phyloP scores from a whole-genome alignment of 1,140 invertebrate genomes.

The Rhynchophorus ferrugineus region DNA sequence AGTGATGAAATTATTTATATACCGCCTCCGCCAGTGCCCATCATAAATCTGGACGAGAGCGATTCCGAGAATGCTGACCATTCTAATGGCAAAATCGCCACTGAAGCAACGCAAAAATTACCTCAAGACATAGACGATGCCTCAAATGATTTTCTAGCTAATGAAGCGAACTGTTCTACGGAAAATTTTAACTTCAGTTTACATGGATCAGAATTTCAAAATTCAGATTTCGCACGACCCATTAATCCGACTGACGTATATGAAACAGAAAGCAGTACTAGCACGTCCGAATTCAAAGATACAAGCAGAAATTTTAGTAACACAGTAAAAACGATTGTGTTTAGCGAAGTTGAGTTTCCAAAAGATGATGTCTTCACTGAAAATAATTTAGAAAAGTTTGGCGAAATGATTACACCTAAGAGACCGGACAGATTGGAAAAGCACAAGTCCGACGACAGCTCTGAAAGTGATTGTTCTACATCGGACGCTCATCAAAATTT shows the following conservation, averaged over 20 bases:
- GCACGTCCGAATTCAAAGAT: slow-evolving; percentile 27
- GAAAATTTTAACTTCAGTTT: slow-evolving; percentile 31
- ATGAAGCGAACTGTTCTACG: slow-evolving; percentile 11
- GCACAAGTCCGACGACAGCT: slow-evolving; percentile 20
- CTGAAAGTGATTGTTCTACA: slow-evolving; percentile 31
- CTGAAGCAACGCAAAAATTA: slow-evolving; percentile 9
- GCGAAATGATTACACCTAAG: slow-evolving; percentile 28
- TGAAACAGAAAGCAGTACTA: slow-evolving; percentile 34
- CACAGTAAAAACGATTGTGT: slow-evolving; percentile 27
- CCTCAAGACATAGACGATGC: slow-evolving; percentile 16
- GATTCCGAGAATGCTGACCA: slow-evolving; percentile 1
- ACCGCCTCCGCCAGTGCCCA: slow-evolving; percentile 24
- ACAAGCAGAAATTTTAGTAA: slow-evolving; percentile 15
- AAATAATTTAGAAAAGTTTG: slow-evolving; percentile 29
- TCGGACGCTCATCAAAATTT: slow-evolving; percentile 17
- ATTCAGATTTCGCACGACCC: slow-evolving; percentile 22
- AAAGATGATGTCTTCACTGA: slow-evolving; percentile 30
- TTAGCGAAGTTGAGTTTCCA: slow-evolving; percentile 33
- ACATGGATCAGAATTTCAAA: slow-evolving; percentile 30
- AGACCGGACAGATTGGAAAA: slow-evolving; percentile 4
- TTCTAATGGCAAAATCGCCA: background rate
- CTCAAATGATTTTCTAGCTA: slow-evolving; percentile 32
- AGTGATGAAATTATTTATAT: slow-evolving; percentile 30
- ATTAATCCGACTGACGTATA: slow-evolving; percentile 22
- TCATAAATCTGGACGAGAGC: slow-evolving; percentile 24